Evolutionary conservation across 2,797 vertebrate species (phyloP).

Genomic region (Synanceia verrucosa): DNA sequence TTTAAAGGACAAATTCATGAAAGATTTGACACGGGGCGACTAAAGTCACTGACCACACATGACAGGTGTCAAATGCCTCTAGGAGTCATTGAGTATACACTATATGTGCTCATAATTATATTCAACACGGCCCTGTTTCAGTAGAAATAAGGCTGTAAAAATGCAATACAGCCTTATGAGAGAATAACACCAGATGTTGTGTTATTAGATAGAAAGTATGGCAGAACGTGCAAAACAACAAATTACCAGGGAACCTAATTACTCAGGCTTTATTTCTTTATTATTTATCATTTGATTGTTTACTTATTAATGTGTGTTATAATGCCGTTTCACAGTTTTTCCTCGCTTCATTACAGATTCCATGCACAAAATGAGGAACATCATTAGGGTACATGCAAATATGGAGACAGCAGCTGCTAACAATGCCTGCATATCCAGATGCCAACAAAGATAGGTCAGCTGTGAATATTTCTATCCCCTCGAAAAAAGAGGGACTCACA

Average conservation of each 20-base stretch:
- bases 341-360: conserved; percentile 43
- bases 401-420: conserved; percentile 19
- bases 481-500: not conserved
- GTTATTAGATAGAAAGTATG: conserved; percentile 8
- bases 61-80: not conserved
- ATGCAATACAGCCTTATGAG: not conserved
- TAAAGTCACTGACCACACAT: not conserved
- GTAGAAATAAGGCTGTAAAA: conserved; percentile 11
- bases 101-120: not conserved
- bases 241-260: conserved; percentile 48
- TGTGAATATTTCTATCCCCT: conserved; percentile 7
- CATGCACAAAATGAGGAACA: conserved; percentile 39
- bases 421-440: conserved; percentile 9
- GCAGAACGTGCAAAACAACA: conserved; percentile 31
- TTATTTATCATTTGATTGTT: conserved; percentile 25
- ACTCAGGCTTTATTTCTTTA: conserved; percentile 19
- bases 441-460: conserved; percentile 33
- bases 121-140: not conserved
- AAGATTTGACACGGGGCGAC: not conserved
- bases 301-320: conserved; percentile 36
- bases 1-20: not conserved
- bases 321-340: not conserved
- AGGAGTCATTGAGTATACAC: not conserved
- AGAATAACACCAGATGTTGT: not conserved
- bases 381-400: conserved; percentile 51